A percentile compares a stretch with the other conserved stretches of the same genome.
phyloP scores from a whole-genome alignment of 2,797 vertebrate genomes.

The Neosilurus hyrtlii region DNA sequence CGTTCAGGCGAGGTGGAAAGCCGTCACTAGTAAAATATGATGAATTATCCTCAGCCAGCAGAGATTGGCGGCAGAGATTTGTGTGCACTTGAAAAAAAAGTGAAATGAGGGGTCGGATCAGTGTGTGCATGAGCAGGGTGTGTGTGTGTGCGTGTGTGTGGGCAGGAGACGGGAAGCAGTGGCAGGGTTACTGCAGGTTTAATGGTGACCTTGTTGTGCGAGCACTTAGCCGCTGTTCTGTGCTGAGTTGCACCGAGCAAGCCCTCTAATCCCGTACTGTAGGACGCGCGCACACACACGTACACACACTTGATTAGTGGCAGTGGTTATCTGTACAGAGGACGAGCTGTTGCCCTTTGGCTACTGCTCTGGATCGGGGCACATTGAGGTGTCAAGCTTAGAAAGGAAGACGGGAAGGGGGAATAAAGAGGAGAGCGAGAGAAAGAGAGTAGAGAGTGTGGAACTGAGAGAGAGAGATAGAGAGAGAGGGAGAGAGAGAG shows the following conservation, averaged over 20 bases:
- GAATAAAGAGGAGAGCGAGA: not conserved
- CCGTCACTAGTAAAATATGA: conserved; percentile 74
- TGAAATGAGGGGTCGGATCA: conserved; percentile 37
- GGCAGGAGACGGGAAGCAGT: conserved; percentile 28
- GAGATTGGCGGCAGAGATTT: conserved; percentile 45
- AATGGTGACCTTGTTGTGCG: conserved; percentile 75
- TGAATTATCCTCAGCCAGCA: conserved; percentile 74
- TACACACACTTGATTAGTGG: conserved; percentile 79
- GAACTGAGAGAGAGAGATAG: not conserved
- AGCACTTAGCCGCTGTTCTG: conserved; percentile 73
- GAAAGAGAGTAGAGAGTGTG: conserved; percentile 6
- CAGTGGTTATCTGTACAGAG: conserved; percentile 79
- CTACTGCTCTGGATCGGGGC: conserved; percentile 74
- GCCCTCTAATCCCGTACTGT: conserved; percentile 79
- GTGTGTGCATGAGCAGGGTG: conserved; percentile 15
- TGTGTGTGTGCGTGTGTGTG: conserved; percentile 31
- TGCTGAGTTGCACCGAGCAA: conserved; percentile 71
- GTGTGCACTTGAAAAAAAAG: conserved; percentile 36
- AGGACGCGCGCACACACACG: conserved; percentile 67
- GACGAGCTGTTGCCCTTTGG: conserved; percentile 73
- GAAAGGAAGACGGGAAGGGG: conserved; percentile 21
- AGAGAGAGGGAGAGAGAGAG: conserved; percentile 12
- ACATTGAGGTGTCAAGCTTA: conserved; percentile 59
- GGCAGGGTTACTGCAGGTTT: conserved; percentile 57
- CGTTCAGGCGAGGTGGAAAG: conserved; percentile 72